Base-by-base conservation (phyloP, 37 sponge, comb jelly and placozoan genomes). In the Beroe ovata region DNA sequence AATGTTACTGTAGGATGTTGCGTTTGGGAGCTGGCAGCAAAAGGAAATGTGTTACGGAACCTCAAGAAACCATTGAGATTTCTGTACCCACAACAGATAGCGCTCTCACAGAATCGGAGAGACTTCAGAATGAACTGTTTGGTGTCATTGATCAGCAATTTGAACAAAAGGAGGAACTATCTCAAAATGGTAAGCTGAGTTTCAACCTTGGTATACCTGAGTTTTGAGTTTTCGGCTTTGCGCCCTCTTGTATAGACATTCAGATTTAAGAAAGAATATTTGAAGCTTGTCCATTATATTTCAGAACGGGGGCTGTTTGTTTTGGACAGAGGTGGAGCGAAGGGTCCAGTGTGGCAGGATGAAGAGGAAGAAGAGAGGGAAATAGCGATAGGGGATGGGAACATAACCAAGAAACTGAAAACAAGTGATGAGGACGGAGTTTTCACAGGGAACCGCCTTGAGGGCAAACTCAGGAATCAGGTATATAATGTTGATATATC, bases 331-430 rank as follows among this genome's bases (percentile, higher is more conserved):
- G 84, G 84, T 42, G 54, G 54, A 47, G 54, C 6, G 54, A 77
- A 77, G 84, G 1, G 84, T 21, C n/a, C 47, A 77, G 84, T 77
- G 54, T 77, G 84, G 84, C 20, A 35, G 14, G 84, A 77, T 26
- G 84, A 77, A 26, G 84, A 40, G 42, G 84, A 77, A 26, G 35
- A 26, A 36, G 84, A 37, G 23, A 39, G 84, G 38, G 84, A 77
- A 26, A 42, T 77, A 1, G 25, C 16, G 6, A 3, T 77, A 36
- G 84, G 84, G 26, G 84, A 77, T 29, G 33, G 54, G 28, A 77
- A 77, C 84, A 77, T 77, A 42, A 41, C 84, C 84, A 77, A 77
- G 54, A 77, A 77, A 26, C 47, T 77, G 3, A 77, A 36, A 26
- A 66, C 33, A 4, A 47, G 54, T 47, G 54, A 11, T 11, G 54